Evolutionary conservation across 2,797 vertebrate genomes (phyloP).

Genomic region (Alca torda): DNA sequence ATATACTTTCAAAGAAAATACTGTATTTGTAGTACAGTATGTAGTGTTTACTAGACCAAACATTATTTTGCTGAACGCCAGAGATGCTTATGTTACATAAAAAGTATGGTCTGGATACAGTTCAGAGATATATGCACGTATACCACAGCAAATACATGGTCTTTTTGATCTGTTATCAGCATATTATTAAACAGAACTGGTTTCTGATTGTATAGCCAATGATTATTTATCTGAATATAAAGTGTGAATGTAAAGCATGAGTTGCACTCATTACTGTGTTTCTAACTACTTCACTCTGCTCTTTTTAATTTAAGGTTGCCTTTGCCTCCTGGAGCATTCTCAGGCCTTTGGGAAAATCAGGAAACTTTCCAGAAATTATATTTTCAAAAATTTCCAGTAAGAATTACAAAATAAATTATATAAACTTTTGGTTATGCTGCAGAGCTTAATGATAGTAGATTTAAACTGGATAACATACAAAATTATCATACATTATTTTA

Average conservation of each 20-base stretch:
- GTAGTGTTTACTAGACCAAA: not conserved
- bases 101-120: not conserved
- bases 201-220: not conserved
- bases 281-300: not conserved
- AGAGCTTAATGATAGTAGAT: not conserved
- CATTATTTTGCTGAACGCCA: not conserved
- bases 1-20: not conserved
- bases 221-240: not conserved
- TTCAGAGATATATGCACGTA: not conserved
- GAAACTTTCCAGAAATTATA: conserved; percentile 87
- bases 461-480: not conserved
- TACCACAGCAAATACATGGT: not conserved
- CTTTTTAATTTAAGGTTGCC: conserved; percentile 82
- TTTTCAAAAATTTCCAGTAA: conserved; percentile 93
- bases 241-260: not conserved
- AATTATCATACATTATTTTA: not conserved
- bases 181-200: not conserved
- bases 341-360: conserved; percentile 92
- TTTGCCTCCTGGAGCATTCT: conserved; percentile 89
- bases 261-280: not conserved
- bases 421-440: not conserved
- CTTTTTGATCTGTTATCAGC: not conserved
- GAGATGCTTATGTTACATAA: not conserved
- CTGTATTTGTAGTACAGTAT: not conserved
- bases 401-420: conserved; percentile 35